Conservation (phyloP, 2,797 vertebrate species). For the Hyperoplus immaculatus region DNA sequence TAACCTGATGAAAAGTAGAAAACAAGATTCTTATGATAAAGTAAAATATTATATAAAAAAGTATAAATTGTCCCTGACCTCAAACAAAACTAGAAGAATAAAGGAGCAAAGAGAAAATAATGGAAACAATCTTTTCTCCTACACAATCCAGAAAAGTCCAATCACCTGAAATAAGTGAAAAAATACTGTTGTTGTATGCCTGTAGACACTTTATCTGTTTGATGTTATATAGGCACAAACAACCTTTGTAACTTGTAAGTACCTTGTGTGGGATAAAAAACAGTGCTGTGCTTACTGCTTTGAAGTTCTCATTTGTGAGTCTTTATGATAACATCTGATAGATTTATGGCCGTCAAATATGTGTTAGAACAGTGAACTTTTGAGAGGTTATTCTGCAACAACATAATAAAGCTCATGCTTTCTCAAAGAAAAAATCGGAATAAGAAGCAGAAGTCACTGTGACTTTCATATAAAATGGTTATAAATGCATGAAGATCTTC, state of each 20-base stretch:
- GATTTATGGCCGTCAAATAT: not conserved
- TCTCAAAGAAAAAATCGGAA: not conserved
- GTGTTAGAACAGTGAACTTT: not conserved
- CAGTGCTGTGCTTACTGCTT: not conserved
- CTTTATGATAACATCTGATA: conserved; percentile 9
- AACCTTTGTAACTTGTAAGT: no score
- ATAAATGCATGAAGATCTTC: not conserved
- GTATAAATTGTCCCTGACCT: no score
- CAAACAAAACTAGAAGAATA: not conserved
- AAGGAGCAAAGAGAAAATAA: not conserved
- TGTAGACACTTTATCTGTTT: not conserved
- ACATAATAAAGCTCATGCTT: not conserved
- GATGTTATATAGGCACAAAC: not conserved
- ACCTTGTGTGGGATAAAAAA: not conserved
- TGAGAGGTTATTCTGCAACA: conserved; percentile 14
- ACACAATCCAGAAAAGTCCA: not conserved
- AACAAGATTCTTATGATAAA: no score
- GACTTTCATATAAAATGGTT: not conserved
- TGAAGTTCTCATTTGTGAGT: conserved; percentile 6
- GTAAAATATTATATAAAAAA: no score
- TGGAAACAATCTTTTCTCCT: not conserved
- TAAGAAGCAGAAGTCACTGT: not conserved
- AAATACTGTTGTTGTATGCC: no score
- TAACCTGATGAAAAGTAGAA: no score
- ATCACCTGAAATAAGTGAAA: not conserved